A percentile compares a stretch with the other conserved stretches of the same genome.
Conservation (phyloP, 2,113 vertebrate species). For the Daubentonia madagascariensis region DNA sequence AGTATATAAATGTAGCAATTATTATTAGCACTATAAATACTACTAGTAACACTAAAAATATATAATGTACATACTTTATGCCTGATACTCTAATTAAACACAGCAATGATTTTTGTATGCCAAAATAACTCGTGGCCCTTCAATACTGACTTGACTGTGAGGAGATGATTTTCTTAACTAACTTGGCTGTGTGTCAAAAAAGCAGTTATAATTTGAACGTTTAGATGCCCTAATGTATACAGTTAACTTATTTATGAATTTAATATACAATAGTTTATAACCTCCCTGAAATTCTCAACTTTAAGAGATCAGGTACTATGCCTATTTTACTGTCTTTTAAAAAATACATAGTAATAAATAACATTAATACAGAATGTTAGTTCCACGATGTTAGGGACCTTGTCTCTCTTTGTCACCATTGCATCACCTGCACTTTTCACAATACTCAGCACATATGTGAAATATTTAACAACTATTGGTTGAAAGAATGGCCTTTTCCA, state of each 20-base stretch:
- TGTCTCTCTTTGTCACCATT: not conserved
- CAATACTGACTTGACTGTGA: not conserved
- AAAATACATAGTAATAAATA: not conserved
- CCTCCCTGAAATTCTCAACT: not conserved
- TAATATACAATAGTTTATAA: not conserved
- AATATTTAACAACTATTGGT: not conserved
- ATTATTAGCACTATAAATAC: slow-evolving; percentile 8
- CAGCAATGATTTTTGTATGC: not conserved
- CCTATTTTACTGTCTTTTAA: not conserved
- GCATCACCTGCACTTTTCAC: not conserved
- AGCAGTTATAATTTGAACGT: not conserved
- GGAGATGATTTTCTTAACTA: not conserved
- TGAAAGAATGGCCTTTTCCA: not conserved
- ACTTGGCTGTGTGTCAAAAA: slow-evolving; percentile 41
- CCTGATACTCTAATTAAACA: slow-evolving; percentile 1
- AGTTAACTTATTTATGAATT: not conserved
- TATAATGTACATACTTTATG: not conserved
- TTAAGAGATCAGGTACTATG: not conserved
- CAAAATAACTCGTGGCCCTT: not conserved
- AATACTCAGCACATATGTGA: not conserved
- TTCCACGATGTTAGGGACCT: not conserved
- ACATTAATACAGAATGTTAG: not conserved
- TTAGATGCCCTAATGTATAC: not conserved
- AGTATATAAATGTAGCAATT: not conserved
- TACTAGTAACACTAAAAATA: not conserved